A percentile compares a stretch with the other conserved stretches of the same genome.
Conservation (phyloP, 2,797 vertebrate species). For the Sebastes taczanowskii region DNA sequence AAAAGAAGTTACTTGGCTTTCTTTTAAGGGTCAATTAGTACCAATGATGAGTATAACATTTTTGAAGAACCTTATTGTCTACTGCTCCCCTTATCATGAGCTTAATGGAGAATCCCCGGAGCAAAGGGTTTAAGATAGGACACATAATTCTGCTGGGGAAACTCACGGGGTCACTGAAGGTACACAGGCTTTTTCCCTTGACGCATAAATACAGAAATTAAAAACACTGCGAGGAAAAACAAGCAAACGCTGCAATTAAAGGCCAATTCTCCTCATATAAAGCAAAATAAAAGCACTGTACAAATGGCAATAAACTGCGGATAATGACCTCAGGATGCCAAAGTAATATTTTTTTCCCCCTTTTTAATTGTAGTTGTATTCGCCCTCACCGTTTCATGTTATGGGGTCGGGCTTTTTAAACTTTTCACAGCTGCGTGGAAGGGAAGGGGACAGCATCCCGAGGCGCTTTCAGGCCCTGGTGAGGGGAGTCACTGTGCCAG, state of each 20-base stretch:
- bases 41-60: slow-evolving; percentile 33
- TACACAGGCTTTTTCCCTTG: slow-evolving; percentile 57
- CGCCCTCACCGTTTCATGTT: slow-evolving; percentile 82
- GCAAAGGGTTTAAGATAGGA: slow-evolving; percentile 37
- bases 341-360: slow-evolving; percentile 76
- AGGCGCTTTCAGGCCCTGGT: slow-evolving; percentile 74
- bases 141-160: slow-evolving; percentile 37
- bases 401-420: slow-evolving; percentile 79
- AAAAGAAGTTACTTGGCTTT: background rate
- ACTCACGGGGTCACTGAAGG: slow-evolving; percentile 72
- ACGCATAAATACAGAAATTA: slow-evolving; percentile 67
- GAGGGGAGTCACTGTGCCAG: slow-evolving; percentile 79
- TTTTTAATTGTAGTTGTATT: slow-evolving; percentile 82
- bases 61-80: slow-evolving; percentile 28
- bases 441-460: slow-evolving; percentile 81
- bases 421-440: slow-evolving; percentile 81
- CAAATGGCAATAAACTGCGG: slow-evolving; percentile 80
- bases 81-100: slow-evolving; percentile 21
- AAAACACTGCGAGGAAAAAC: slow-evolving; percentile 77
- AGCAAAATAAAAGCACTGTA: slow-evolving; percentile 84
- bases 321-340: slow-evolving; percentile 87
- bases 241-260: slow-evolving; percentile 80
- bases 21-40: slow-evolving; percentile 23
- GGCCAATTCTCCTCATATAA: slow-evolving; percentile 80
- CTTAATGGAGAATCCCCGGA: slow-evolving; percentile 37